These are phyloP conservation scores for Ageneiosus marmoratus DNA, from an alignment of 2,113 vertebrate species.

Conservation along the genomic window DNA sequence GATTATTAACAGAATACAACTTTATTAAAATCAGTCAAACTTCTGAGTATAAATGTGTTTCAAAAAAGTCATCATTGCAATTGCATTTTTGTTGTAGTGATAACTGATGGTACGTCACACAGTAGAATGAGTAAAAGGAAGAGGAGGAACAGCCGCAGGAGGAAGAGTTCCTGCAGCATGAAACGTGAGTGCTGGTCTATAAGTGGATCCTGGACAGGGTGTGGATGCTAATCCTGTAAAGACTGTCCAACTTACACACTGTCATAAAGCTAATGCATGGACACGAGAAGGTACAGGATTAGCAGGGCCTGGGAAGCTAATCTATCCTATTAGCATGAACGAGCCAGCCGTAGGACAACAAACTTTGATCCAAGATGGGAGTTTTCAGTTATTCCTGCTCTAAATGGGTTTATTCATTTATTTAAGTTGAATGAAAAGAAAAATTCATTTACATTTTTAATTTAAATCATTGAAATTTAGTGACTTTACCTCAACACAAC, in stretches of 20 bases:
- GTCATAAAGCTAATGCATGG: background rate
- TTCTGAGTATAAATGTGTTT: background rate
- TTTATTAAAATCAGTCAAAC: background rate
- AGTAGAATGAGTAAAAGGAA: slow-evolving; percentile 80
- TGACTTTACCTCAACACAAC: background rate
- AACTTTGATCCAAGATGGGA: background rate
- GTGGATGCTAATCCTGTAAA: slow-evolving; percentile 58
- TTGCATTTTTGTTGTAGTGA: slow-evolving; percentile 42
- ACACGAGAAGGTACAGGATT: slow-evolving; percentile 31
- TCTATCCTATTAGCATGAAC: background rate
- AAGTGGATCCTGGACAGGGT: slow-evolving; percentile 13
- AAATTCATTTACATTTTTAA: too few species aligned
- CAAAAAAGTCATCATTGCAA: background rate
- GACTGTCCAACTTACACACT: slow-evolving; percentile 60
- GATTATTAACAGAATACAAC: background rate
- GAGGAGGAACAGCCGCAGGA: slow-evolving; percentile 79
- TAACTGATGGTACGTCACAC: background rate
- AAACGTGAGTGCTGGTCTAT: slow-evolving; percentile 76
- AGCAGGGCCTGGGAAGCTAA: background rate
- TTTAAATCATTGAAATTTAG: background rate
- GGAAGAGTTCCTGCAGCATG: slow-evolving; percentile 78
- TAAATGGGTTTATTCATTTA: background rate
- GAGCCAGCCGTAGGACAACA: background rate
- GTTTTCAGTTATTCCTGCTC: background rate
- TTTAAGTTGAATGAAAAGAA: too few species aligned